phyloP scores from a whole-genome alignment of 2,888 invertebrate genomes.

The Meta bourneti region DNA sequence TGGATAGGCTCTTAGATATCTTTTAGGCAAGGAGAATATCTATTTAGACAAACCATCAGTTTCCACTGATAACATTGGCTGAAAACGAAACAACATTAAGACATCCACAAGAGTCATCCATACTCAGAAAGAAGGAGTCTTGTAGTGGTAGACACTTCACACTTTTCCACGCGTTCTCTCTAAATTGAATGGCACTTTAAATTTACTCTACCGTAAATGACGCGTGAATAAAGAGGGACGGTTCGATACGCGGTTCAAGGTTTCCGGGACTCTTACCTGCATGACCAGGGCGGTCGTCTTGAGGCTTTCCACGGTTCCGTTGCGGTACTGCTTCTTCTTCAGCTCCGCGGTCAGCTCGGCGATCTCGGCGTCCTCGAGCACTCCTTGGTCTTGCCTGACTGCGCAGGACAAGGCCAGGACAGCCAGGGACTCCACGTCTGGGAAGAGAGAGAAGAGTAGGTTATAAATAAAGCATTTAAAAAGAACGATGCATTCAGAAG shows the following conservation, averaged over 20 bases:
- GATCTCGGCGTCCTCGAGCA: background rate
- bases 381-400: background rate
- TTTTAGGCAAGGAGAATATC: no score
- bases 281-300: slow-evolving; percentile 50
- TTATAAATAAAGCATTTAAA: background rate
- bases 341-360: slow-evolving; percentile 6
- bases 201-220: background rate
- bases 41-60: no score
- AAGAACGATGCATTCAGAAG: no score
- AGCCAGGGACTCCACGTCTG: slow-evolving; percentile 22
- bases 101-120: no score
- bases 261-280: slow-evolving; percentile 10
- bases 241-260: background rate
- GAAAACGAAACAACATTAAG: no score
- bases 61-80: no score
- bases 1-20: no score
- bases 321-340: background rate
- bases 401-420: slow-evolving; percentile 47
- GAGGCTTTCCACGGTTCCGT: slow-evolving; percentile 33
- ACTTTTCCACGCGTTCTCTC: no score
- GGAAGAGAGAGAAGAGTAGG: background rate
- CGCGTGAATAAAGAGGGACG: no score
- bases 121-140: no score
- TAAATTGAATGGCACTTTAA: no score
- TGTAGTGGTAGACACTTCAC: no score